A percentile compares a stretch with the other conserved stretches of the same genome.
These are phyloP conservation scores for Synergus umbraculus DNA, from an alignment of 2,888 invertebrate genomes.

Conservation along the genomic window DNA sequence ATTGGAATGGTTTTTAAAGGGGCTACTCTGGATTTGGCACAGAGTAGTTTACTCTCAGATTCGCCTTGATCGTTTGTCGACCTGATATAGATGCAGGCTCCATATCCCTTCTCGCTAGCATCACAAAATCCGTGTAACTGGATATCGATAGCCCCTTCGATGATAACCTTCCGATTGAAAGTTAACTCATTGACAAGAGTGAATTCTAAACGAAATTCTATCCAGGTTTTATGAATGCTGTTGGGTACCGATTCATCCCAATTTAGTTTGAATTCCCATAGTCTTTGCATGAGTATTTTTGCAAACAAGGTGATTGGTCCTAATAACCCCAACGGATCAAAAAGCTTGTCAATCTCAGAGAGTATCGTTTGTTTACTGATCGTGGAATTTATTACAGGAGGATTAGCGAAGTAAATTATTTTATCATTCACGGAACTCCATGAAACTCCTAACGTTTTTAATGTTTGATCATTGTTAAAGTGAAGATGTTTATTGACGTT, in stretches of 20 bases:
- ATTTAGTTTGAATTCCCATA: slow-evolving; percentile 48
- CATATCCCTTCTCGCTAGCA: neutral
- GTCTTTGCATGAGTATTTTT: slow-evolving; percentile 50
- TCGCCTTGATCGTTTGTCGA: neutral
- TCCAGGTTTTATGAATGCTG: slow-evolving; percentile 44
- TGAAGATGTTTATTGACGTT: neutral
- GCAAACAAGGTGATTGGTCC: slow-evolving; percentile 50
- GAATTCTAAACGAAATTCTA: slow-evolving; percentile 38
- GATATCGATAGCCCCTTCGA: neutral
- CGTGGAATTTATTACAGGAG: neutral
- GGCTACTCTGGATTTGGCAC: slow-evolving; percentile 3
- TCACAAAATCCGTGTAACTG: slow-evolving; percentile 4
- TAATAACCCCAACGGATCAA: slow-evolving; percentile 51
- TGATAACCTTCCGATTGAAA: slow-evolving; percentile 33
- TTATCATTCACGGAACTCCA: slow-evolving; percentile 39
- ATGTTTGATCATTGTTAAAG: neutral
- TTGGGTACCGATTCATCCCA: slow-evolving; percentile 56
- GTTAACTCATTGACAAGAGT: slow-evolving; percentile 39
- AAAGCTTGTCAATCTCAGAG: slow-evolving; percentile 41
- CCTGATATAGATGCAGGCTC: neutral
- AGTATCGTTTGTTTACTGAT: slow-evolving; percentile 36
- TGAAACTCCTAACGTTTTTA: neutral
- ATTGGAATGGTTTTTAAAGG: slow-evolving; percentile 37
- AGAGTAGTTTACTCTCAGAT: neutral
- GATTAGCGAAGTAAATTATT: slow-evolving; percentile 24